A percentile compares a stretch with the other conserved stretches of the same genome.
Evolutionary conservation across 2,797 vertebrate genomes (phyloP).

Genomic region (Galago senegalensis): DNA sequence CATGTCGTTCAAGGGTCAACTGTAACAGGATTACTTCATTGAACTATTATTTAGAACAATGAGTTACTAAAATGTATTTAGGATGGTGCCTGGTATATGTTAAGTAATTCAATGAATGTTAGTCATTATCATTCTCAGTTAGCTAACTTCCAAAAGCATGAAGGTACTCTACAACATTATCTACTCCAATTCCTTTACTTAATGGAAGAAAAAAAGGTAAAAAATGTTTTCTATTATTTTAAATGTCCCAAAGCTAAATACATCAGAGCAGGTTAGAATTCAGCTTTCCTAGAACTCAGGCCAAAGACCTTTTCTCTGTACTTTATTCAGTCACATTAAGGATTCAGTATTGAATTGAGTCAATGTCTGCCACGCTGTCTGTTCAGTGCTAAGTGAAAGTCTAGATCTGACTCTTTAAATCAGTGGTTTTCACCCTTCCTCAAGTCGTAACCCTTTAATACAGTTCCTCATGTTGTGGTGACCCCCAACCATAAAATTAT

Average conservation of each 20-base stretch:
- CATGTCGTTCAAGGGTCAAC: neutral
- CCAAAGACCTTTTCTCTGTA: neutral
- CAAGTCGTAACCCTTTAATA: too few relatives aligned
- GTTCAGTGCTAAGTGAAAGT: neutral
- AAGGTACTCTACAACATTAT: neutral
- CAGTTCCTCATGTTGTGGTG: too few relatives aligned
- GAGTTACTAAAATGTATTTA: neutral
- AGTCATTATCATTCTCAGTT: slow-evolving; percentile 11
- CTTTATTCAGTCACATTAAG: neutral
- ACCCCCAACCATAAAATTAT: too few relatives aligned
- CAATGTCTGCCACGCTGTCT: neutral
- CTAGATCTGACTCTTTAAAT: neutral
- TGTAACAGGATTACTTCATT: neutral
- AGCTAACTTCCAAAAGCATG: slow-evolving; percentile 14
- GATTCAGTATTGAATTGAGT: slow-evolving; percentile 8
- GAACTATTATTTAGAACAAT: neutral
- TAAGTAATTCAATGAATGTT: neutral
- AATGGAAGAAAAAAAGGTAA: neutral
- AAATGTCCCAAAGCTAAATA: slow-evolving; percentile 21
- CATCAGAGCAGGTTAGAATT: neutral
- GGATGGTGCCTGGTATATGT: neutral
- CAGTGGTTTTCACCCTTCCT: too few relatives aligned
- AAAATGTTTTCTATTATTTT: neutral
- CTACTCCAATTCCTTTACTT: neutral
- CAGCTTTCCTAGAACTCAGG: neutral